phyloP scores from a whole-genome alignment of 2,113 vertebrate species.

The Cyprinus carpio region DNA sequence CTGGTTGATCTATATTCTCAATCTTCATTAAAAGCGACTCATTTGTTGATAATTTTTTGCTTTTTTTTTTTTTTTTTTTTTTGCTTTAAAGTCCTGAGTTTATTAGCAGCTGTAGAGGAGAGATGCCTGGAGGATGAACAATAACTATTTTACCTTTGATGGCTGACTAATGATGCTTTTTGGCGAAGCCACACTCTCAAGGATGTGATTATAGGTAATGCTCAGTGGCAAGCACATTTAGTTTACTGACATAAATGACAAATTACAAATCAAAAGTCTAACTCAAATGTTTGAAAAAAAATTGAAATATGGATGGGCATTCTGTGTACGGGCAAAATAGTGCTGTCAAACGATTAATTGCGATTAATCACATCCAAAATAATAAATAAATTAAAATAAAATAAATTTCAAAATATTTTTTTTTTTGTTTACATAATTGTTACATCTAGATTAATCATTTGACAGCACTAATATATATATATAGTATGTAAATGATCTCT shows the following conservation, averaged over 20 bases:
- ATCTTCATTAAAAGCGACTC: background rate
- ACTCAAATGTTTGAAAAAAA: background rate
- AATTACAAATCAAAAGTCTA: background rate
- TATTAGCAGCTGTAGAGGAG: background rate
- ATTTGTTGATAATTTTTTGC: background rate
- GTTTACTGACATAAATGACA: background rate
- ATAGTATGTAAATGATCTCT: background rate
- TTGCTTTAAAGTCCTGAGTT: background rate
- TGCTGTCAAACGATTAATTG: too few relatives aligned
- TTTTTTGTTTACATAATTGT: too few relatives aligned
- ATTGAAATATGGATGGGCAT: background rate
- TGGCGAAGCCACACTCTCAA: background rate
- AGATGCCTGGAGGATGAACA: background rate
- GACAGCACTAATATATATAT: too few relatives aligned
- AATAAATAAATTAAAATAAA: too few relatives aligned
- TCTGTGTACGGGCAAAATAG: background rate
- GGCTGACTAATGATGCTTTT: conserved; percentile 19
- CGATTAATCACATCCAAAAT: too few relatives aligned
- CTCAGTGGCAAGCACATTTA: background rate
- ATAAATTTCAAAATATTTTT: too few relatives aligned
- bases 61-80: background rate
- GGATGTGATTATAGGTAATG: conserved; percentile 19
- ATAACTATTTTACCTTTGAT: conserved; percentile 20
- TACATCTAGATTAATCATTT: too few relatives aligned
- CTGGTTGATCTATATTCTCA: background rate